Conservation (phyloP, 2,888 invertebrate genomes). For the Meloe dianella region DNA sequence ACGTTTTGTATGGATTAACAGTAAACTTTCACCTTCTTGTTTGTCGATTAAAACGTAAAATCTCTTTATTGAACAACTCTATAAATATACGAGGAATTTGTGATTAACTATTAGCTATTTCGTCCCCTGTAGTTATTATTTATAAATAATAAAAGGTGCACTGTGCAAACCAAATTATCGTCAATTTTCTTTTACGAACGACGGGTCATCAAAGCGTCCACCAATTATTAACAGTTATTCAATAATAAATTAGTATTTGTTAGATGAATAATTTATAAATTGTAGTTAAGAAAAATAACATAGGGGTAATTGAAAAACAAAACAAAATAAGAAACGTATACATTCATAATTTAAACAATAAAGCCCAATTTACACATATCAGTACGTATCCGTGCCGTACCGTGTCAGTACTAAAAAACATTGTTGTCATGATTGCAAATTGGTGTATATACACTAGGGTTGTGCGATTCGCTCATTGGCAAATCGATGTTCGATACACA, state of each 20-base stretch:
- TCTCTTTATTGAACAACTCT: neutral
- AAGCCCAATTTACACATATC: too few relatives aligned
- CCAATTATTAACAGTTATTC: slow-evolving; percentile 56
- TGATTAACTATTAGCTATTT: slow-evolving; percentile 24
- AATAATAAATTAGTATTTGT: slow-evolving; percentile 58
- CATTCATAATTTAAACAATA: too few relatives aligned
- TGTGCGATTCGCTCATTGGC: too few relatives aligned
- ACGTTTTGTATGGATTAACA: neutral
- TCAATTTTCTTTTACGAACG: slow-evolving; percentile 49
- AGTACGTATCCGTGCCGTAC: too few relatives aligned
- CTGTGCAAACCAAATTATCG: slow-evolving; percentile 56
- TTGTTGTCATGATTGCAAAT: too few relatives aligned
- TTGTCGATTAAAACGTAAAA: neutral
- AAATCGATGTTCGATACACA: too few relatives aligned
- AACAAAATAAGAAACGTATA: neutral
- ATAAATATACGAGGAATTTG: slow-evolving; percentile 18
- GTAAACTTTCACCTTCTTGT: neutral
- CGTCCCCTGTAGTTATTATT: slow-evolving; percentile 40
- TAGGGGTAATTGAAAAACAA: neutral
- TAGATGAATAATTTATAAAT: slow-evolving; percentile 52
- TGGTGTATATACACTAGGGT: too few relatives aligned
- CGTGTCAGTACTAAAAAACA: too few relatives aligned
- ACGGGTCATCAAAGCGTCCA: slow-evolving; percentile 53
- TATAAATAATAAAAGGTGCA: slow-evolving; percentile 42
- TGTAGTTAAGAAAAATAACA: slow-evolving; percentile 31